Evolutionary conservation across 2,113 vertebrate genomes (phyloP), one percentile per base, ranked within the genome.

Genomic region (Phasianus colchicus): DNA sequence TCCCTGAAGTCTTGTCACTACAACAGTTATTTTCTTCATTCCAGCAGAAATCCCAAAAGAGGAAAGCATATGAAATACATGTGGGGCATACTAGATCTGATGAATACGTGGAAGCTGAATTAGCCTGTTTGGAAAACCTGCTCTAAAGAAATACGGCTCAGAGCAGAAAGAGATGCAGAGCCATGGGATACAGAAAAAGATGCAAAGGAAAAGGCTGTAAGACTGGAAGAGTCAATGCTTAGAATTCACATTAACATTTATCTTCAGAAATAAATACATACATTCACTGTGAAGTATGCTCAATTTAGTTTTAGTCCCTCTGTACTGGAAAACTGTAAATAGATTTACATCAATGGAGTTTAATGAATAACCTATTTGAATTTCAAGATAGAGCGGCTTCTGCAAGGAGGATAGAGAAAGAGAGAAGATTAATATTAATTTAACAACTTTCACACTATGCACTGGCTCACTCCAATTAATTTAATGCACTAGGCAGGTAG

Each of bases 1-100:
- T 91, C 92, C 86, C 94, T 82, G 88, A 92, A 97, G 94, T 91
- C 90, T 81, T 77, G 83, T 88, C 76, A 93, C 83, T 92, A 86
- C 90, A 96, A 90, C 86, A 90, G 90, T 60, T 91, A 94, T 88
- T 92, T 81, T 88, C 70, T 82, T 92, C 82, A 74, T 73, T 92
- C 74, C 88, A 93, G 73, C 73, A 94, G 76, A 90, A 96, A 84
- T 27, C 88, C 67, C 86, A 88, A 86, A 93, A 73, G 88, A 95
- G 48, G 19, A 88, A 82, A 88, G 76, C 86, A 79, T 81, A 86
- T 54, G 83, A 95, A 92, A 90, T 69, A 47, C 91, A 92, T 72
- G 80, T 83, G 88, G 80, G 54, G 30, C n/a, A 18, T 48, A 45
- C 66, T 34, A 90, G 90, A 86, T 54, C 88, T 92, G 88, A 92